A percentile compares a stretch with the other conserved stretches of the same genome.
phyloP scores from a whole-genome alignment of 2,797 vertebrate species.

The Furcifer pardalis region DNA sequence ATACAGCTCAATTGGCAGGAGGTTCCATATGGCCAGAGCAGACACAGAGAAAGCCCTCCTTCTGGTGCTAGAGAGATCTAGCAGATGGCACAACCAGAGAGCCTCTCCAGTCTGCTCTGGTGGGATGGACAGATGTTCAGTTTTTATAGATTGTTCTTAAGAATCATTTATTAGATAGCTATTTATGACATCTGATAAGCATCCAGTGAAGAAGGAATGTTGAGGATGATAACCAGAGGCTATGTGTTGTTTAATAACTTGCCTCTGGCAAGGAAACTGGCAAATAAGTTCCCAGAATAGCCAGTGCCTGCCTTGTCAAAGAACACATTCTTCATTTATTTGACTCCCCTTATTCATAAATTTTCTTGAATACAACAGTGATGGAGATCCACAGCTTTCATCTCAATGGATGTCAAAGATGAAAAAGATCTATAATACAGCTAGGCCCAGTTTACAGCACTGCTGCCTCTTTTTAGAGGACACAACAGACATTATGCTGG shows the following conservation, averaged over 20 bases:
- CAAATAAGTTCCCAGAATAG: background rate
- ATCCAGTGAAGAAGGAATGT: background rate
- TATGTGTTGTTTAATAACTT: background rate
- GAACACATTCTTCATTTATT: background rate
- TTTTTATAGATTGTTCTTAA: background rate
- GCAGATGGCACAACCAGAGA: too few species aligned
- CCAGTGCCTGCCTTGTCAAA: background rate
- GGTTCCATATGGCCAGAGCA: too few species aligned
- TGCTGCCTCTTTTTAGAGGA: background rate
- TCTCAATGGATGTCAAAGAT: conserved; percentile 7
- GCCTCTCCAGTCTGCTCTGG: too few species aligned
- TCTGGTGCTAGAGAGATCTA: too few species aligned
- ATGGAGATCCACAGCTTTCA: background rate
- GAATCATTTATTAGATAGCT: background rate
- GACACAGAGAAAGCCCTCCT: too few species aligned
- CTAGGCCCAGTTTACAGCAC: background rate
- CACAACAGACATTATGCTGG: background rate
- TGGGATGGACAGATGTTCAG: too few species aligned
- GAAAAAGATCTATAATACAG: background rate
- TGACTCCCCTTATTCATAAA: background rate
- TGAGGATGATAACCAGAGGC: background rate
- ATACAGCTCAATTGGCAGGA: too few species aligned
- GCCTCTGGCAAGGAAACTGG: background rate
- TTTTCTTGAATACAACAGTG: conserved; percentile 12
- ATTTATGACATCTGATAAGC: background rate